Percentiles rank a stretch among this genome's conserved stretches.
Conservation (phyloP, 35 echinoderm and acorn worm genomes). For the Hemicentrotus pulcherrimus region DNA sequence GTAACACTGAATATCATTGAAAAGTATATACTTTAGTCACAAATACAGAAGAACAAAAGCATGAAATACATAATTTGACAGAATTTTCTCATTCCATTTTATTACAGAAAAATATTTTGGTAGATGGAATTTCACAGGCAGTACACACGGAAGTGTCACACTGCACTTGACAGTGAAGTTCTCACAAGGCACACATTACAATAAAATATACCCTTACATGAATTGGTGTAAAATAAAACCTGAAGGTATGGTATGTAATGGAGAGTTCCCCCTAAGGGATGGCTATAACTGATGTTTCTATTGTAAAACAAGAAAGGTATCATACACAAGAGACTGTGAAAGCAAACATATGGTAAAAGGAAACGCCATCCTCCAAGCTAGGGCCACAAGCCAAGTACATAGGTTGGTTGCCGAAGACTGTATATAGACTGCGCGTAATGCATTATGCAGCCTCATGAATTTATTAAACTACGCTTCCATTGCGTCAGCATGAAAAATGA, state of each 20-base stretch:
- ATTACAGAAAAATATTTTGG: not conserved
- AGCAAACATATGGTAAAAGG: not conserved
- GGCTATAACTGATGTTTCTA: not conserved
- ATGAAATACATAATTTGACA: not conserved
- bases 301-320: not conserved
- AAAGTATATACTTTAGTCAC: not conserved
- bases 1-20: not conserved
- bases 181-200: not conserved
- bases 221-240: not conserved
- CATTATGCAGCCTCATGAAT: slow-evolving; percentile 38
- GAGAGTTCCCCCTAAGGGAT: not conserved
- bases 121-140: not conserved
- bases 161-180: not conserved
- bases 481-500: not conserved
- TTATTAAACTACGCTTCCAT: slow-evolving; percentile 20
- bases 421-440: not conserved
- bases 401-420: not conserved
- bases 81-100: not conserved
- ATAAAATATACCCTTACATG: not conserved
- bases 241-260: not conserved
- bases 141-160: not conserved
- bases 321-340: slow-evolving; percentile 17
- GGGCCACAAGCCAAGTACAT: not conserved
- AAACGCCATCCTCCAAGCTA: not conserved
- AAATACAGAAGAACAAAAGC: not conserved